Evolutionary conservation across 2,888 invertebrate species (phyloP).

Genomic region (Falcaria lacertinaria): DNA sequence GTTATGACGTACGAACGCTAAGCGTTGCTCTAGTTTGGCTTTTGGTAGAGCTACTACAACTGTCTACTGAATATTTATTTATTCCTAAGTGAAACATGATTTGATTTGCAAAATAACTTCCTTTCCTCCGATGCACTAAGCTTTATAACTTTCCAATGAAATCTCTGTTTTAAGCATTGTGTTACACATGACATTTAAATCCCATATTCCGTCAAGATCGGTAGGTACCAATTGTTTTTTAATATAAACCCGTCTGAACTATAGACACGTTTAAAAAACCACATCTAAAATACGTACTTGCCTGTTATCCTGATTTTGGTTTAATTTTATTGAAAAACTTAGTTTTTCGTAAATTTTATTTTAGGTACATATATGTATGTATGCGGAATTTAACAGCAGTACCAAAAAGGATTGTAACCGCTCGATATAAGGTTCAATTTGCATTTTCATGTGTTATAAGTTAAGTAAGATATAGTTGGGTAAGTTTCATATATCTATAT

Average conservation of each 20-base stretch:
- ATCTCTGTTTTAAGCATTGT: too few relatives aligned
- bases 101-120: slow-evolving; percentile 3
- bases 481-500: neutral
- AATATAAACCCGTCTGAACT: too few relatives aligned
- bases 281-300: slow-evolving; percentile 13
- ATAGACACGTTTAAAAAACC: too few relatives aligned
- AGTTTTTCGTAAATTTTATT: slow-evolving; percentile 14
- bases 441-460: slow-evolving; percentile 14
- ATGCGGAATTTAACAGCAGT: slow-evolving; percentile 28
- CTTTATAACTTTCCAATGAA: too few relatives aligned
- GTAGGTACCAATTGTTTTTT: too few relatives aligned
- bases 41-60: too few relatives aligned
- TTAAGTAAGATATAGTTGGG: slow-evolving; percentile 8
- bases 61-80: too few relatives aligned
- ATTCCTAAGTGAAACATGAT: slow-evolving; percentile 5
- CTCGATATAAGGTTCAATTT: slow-evolving; percentile 29
- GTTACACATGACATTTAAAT: too few relatives aligned
- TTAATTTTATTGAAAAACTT: slow-evolving; percentile 11
- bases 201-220: too few relatives aligned
- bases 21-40: slow-evolving; percentile 18
- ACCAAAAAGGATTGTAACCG: slow-evolving; percentile 35
- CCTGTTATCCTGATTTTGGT: slow-evolving; percentile 11
- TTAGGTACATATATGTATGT: slow-evolving; percentile 12
- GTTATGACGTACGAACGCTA: slow-evolving; percentile 36
- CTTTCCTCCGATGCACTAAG: too few relatives aligned